Percentiles rank a stretch among this genome's conserved stretches.
Conservation (phyloP, 2,888 invertebrate species). For the Eupithecia centaureata region DNA sequence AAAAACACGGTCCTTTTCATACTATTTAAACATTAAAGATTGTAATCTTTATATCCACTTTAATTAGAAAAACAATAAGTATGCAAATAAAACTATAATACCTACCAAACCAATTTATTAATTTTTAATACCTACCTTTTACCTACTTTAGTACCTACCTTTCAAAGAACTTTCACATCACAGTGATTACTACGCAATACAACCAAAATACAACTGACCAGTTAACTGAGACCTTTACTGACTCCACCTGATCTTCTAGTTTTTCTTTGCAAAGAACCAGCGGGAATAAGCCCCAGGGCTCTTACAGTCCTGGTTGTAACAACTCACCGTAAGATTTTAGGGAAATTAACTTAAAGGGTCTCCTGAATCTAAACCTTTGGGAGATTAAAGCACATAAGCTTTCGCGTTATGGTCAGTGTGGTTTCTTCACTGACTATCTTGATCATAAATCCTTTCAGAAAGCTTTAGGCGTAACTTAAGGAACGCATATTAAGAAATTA, state of each 20-base stretch:
- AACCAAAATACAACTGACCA: slow-evolving; percentile 53
- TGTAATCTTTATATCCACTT: neutral
- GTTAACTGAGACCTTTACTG: slow-evolving; percentile 50
- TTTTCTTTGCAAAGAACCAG: slow-evolving; percentile 33
- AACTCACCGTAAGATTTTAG: slow-evolving; percentile 77
- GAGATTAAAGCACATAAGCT: slow-evolving; percentile 69
- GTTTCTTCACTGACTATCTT: slow-evolving; percentile 43
- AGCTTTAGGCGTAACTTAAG: neutral
- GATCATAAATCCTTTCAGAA: slow-evolving; percentile 6
- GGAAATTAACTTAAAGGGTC: slow-evolving; percentile 79
- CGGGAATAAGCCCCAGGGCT: slow-evolving; percentile 44
- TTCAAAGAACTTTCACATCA: slow-evolving; percentile 13
- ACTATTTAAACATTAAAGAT: neutral
- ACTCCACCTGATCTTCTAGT: slow-evolving; percentile 43
- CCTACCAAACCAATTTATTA: neutral
- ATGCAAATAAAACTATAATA: neutral
- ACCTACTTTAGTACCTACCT: too few species aligned
- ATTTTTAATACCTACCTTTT: neutral
- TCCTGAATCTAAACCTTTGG: slow-evolving; percentile 76
- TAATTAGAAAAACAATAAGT: neutral
- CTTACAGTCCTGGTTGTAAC: slow-evolving; percentile 51
- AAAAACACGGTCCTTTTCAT: neutral
- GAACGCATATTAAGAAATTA: too few species aligned
- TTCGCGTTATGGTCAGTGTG: slow-evolving; percentile 64
- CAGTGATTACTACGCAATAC: slow-evolving; percentile 46